Evolutionary conservation across 2,888 invertebrate genomes (phyloP), one percentile per base, ranked within the genome.

Genomic region (Helleia helle): DNA sequence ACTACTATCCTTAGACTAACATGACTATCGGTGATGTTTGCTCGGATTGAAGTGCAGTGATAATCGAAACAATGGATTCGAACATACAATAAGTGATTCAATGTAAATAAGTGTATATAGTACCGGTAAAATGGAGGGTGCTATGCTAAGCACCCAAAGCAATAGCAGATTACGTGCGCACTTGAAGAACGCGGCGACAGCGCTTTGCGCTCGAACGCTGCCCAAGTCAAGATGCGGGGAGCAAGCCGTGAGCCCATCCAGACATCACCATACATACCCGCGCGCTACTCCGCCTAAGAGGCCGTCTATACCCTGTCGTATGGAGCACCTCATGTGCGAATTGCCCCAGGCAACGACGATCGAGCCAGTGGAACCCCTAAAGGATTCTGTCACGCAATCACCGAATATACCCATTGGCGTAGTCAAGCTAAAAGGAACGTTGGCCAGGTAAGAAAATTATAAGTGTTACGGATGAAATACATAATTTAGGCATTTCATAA

Each of bases 201-300:
- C 80, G 17, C 54, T 84, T 43, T 84, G 83, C 55, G 77, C 75
- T 41, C 75, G 76, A 57, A 83, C 81, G 36, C 56, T 83, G 65
- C 76, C 81, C 47, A 80, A 86, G 67, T 73, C 85, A 62, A 65
- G 84, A 63, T 71, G 79, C 49, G 65, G 56, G 46, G 75, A 80
- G 46, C 57, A 58, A 42, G 54, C 67, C n/a, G 49, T 62, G 40
- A 65, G 65, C 54, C 57, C 68, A 14, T 62, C 69, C 25, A 68
- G 71, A 25, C 83, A 81, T 48, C 81, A 83, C 59, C 81, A 83
- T 60, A 83, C 83, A 4, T 81, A 81, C 54, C 84, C 83, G 17
- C 64, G 81, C 11, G 63, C 71, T 15, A 65, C 77, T 34, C 71
- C 74, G 40, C 68, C 73, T 24, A 80, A 76, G 55, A 68, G 81